Evolutionary conservation across 1,140 invertebrate genomes (phyloP).

Genomic region (Dendroctonus valens): DNA sequence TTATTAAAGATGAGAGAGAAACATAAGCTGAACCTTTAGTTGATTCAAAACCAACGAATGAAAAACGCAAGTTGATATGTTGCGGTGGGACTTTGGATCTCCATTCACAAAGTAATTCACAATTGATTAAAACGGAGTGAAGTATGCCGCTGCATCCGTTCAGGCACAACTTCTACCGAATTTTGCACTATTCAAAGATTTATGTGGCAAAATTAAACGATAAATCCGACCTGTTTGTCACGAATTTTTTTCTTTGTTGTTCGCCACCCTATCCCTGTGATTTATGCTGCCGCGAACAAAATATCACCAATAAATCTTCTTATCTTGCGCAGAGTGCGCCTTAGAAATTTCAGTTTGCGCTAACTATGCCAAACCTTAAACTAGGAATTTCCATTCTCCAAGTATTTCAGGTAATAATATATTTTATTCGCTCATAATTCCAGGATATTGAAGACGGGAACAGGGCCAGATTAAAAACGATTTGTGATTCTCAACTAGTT

Average conservation of each 20-base stretch:
- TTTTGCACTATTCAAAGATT: background rate
- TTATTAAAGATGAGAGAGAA: too few relatives aligned
- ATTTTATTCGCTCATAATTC: constrained; percentile 42
- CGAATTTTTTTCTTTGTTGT: constrained; percentile 5
- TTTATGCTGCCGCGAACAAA: constrained; percentile 18
- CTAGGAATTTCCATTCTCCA: constrained; percentile 39
- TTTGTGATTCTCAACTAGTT: too few relatives aligned
- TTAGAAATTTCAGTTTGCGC: constrained; percentile 35
- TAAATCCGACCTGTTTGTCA: constrained; percentile 5
- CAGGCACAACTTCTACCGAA: too few relatives aligned
- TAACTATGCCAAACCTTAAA: constrained; percentile 41
- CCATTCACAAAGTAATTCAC: too few relatives aligned
- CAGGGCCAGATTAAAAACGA: background rate
- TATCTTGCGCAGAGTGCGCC: constrained; percentile 20
- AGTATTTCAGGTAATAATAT: constrained; percentile 43
- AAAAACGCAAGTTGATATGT: too few relatives aligned
- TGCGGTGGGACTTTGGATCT: too few relatives aligned
- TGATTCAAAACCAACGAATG: too few relatives aligned
- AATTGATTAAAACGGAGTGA: too few relatives aligned
- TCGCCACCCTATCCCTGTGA: background rate
- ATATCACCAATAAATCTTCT: constrained; percentile 33
- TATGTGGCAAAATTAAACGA: background rate
- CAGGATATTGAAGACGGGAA: constrained; percentile 20
- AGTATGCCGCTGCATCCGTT: too few relatives aligned
- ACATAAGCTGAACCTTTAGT: too few relatives aligned